Conservation (phyloP, 2,113 vertebrate genomes). For the Thunnus thynnus region DNA sequence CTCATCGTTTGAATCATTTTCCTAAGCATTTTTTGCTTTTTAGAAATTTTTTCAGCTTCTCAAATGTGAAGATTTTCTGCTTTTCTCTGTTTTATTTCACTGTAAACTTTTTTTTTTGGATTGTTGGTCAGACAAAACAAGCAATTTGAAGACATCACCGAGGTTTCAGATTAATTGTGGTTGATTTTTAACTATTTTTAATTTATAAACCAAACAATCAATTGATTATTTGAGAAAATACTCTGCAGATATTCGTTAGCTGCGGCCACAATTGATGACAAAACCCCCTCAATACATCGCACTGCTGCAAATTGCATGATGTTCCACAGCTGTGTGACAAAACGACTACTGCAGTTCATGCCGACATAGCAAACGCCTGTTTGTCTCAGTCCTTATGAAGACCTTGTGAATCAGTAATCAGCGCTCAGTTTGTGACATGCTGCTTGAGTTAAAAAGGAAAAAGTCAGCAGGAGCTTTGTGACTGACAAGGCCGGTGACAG, state of each 20-base stretch:
- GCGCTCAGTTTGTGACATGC: conserved; percentile 19
- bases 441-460: conserved; percentile 34
- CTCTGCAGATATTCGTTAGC: background rate
- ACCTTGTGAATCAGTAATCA: conserved; percentile 47
- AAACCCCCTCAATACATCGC: background rate
- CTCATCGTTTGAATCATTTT: no score
- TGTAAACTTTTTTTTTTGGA: background rate
- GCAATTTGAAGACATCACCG: background rate
- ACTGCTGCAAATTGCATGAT: background rate
- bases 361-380: conserved; percentile 19
- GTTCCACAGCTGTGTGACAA: conserved; percentile 18
- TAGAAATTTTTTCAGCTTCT: no score
- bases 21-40: no score
- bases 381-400: conserved; percentile 18
- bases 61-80: no score
- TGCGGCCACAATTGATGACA: background rate
- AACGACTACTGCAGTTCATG: background rate
- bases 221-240: background rate
- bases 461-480: conserved; percentile 52
- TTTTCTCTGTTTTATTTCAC: background rate
- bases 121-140: background rate
- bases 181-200: background rate
- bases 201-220: background rate
- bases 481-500: conserved; percentile 24
- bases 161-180: background rate